Evolutionary conservation across 2,113 vertebrate species (phyloP).

Genomic region (Mobula birostris): DNA sequence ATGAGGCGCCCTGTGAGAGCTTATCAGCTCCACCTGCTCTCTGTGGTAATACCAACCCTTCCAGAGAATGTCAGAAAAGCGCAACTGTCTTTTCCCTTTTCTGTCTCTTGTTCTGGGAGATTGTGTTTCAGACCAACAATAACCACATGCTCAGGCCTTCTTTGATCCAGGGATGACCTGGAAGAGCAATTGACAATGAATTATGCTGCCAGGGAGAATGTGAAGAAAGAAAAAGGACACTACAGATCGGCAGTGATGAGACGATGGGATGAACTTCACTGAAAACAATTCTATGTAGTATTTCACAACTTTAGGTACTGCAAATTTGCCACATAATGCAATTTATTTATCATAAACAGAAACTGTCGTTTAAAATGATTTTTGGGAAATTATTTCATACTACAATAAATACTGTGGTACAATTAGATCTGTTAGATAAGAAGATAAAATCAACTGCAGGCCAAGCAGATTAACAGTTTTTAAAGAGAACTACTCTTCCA

Average conservation of each 20-base stretch:
- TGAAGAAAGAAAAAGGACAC: neutral
- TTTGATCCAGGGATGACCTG: constrained; percentile 48
- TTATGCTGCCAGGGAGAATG: constrained; percentile 33
- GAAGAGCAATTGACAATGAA: constrained; percentile 51
- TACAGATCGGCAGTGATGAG: constrained; percentile 42
- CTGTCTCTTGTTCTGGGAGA: constrained; percentile 46
- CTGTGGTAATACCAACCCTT: constrained; percentile 41
- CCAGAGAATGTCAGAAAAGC: constrained; percentile 44
- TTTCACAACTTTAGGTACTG: constrained; percentile 42
- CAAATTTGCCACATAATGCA: constrained; percentile 35
- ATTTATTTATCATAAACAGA: constrained; percentile 46
- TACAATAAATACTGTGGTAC: constrained; percentile 7
- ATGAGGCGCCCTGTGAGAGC: constrained; percentile 43
- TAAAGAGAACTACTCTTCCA: neutral
- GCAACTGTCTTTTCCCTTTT: constrained; percentile 43
- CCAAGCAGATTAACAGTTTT: neutral
- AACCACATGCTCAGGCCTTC: constrained; percentile 45
- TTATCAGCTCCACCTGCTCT: constrained; percentile 49
- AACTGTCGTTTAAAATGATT: constrained; percentile 40
- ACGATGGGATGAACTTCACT: constrained; percentile 42
- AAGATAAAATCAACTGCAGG: neutral
- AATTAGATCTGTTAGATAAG: neutral
- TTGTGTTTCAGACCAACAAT: constrained; percentile 49
- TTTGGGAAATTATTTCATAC: neutral
- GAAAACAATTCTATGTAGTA: constrained; percentile 43